A percentile compares a stretch with the other conserved stretches of the same genome.
Evolutionary conservation across 2,797 vertebrate species (phyloP).

Genomic region (Xiphophorus birchmanni): DNA sequence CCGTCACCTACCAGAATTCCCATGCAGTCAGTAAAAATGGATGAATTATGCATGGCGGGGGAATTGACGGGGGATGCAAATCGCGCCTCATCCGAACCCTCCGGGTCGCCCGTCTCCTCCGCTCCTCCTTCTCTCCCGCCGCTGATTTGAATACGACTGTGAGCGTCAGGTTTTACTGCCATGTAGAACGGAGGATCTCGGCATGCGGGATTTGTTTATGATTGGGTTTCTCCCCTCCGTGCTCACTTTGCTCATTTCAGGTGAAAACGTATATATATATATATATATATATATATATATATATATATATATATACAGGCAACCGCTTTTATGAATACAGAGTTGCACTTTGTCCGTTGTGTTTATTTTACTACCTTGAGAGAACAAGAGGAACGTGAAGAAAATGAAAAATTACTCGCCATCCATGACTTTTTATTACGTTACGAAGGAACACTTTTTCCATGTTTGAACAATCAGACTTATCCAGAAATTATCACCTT

Average conservation of each 20-base stretch:
- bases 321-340: background rate
- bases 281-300: background rate
- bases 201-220: slow-evolving; percentile 55
- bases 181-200: slow-evolving; percentile 35
- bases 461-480: background rate
- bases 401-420: slow-evolving; percentile 6
- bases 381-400: background rate
- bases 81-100: slow-evolving; percentile 60
- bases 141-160: slow-evolving; percentile 70
- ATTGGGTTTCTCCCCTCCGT: slow-evolving; percentile 16
- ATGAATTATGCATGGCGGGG: slow-evolving; percentile 78
- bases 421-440: background rate
- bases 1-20: slow-evolving; percentile 76
- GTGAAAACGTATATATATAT: background rate
- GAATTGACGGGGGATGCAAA: slow-evolving; percentile 78
- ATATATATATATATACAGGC: background rate
- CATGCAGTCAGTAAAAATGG: slow-evolving; percentile 73
- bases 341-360: slow-evolving; percentile 4
- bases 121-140: slow-evolving; percentile 45
- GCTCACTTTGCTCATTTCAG: background rate
- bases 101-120: slow-evolving; percentile 55
- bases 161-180: slow-evolving; percentile 61
- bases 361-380: slow-evolving; percentile 13
- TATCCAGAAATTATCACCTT: background rate
- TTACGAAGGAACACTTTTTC: background rate